Base-by-base conservation (phyloP, 2,797 vertebrate species). In the Gymnothorax reevesii region DNA sequence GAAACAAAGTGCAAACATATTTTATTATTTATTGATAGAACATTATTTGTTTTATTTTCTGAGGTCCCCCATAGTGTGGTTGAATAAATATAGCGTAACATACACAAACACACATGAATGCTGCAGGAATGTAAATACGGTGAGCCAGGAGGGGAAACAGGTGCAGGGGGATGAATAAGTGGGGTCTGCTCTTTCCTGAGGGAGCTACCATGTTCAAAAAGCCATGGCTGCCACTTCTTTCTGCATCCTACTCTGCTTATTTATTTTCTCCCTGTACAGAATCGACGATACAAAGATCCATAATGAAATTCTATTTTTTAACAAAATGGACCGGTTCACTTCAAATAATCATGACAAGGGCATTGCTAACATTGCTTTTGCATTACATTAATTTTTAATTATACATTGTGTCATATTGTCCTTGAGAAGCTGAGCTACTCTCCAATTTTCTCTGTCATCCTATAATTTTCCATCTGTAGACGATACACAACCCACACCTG, bases 211-310 rank as follows among this genome's bases (percentile, higher is more conserved):
- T 0, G 1, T 87, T 59, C 83, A 88, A 59, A 89, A 89, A 88
- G 88, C 88, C 42, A 73, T 89, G 49, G 90, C 90, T 83, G 80
- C 90, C 49, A 84, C 84, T 59, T 90, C 22, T 89, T 92, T 42
- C 89, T 90, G 60, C 90, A 91, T 54, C 57, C 86, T 49, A 86
- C 90, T 62, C 75, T 88, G 10, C 88, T 88, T 22, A 88, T 90
- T 9, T 84, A 92, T n/a, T 87, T 85, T 82, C 33, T 88, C 89
- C 62, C 86, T 90, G 2, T 89, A 88, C 5, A 49, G 90, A 73
- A 92, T 87, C 64, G 62, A 82, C 52, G 88, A 90, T 1, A 66
- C 75, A 17, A 88, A 89, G 84, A 82, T 84, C 0, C 6, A 73
- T 62, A 42, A 2, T 42, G 33, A 42, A 42, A 42, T 42, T 42